Conservation (phyloP, 1,140 invertebrate species). For the Hyposmocoma kahamanoa region DNA sequence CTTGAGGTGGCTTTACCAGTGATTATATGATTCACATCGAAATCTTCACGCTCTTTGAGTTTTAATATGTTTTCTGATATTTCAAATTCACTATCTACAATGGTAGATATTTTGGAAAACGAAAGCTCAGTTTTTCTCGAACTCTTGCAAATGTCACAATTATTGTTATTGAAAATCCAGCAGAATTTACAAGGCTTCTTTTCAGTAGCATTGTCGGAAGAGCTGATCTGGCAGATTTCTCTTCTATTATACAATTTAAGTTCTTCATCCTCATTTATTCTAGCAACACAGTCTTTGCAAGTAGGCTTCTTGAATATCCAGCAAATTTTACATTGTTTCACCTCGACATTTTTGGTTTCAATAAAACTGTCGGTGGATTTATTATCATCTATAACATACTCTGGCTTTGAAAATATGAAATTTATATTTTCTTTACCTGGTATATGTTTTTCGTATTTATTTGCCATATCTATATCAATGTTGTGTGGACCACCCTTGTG, state of each 20-base stretch:
- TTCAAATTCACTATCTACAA: not conserved
- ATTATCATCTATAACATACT: not conserved
- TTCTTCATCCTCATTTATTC: too few relatives aligned
- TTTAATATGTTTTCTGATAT: not conserved
- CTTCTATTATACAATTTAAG: too few relatives aligned
- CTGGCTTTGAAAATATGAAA: slow-evolving; percentile 15
- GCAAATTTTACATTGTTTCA: slow-evolving; percentile 30
- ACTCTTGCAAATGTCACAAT: slow-evolving; percentile 36
- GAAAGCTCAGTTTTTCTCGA: not conserved
- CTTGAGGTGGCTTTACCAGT: too few relatives aligned
- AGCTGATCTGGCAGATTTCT: not conserved
- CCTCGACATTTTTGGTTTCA: not conserved
- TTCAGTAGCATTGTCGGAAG: not conserved
- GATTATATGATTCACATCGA: too few relatives aligned
- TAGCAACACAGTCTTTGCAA: slow-evolving; percentile 26
- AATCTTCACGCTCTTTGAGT: too few relatives aligned
- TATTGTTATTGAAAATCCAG: slow-evolving; percentile 32
- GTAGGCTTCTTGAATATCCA: slow-evolving; percentile 39
- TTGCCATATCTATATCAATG: too few relatives aligned
- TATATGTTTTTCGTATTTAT: too few relatives aligned
- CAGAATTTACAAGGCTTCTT: slow-evolving; percentile 27
- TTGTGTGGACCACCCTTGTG: too few relatives aligned
- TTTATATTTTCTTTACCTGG: too few relatives aligned
- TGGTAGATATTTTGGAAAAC: not conserved
- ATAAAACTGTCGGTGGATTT: not conserved